Evolutionary conservation across 1,140 invertebrate genomes (phyloP).

Genomic region (Formica exsecta): DNA sequence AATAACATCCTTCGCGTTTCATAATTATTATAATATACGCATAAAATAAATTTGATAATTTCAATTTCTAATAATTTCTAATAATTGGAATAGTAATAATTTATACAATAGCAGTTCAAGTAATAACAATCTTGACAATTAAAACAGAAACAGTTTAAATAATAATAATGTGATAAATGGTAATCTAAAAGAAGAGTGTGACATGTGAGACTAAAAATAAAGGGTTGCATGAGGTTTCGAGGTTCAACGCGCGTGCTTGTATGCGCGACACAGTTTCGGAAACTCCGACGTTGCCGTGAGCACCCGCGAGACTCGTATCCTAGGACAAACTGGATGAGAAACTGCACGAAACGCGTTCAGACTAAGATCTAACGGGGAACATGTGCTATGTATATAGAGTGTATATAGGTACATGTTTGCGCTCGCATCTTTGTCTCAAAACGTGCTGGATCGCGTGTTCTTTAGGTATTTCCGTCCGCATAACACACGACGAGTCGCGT

Average conservation of each 20-base stretch:
- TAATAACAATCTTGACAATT: background rate
- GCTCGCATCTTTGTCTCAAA: conserved; percentile 19
- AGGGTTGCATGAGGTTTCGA: conserved; percentile 52
- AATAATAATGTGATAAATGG: conserved; percentile 44
- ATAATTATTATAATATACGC: background rate
- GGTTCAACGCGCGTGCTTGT: conserved; percentile 39
- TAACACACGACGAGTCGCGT: conserved; percentile 21
- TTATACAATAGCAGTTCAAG: background rate
- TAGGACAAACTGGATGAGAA: conserved; percentile 66
- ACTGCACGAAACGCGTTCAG: conserved; percentile 61
- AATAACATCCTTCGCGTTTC: background rate
- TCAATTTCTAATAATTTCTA: background rate
- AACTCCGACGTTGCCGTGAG: conserved; percentile 53
- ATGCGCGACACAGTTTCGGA: conserved; percentile 60
- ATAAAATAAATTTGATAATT: conserved; percentile 1
- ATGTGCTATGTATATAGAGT: conserved; percentile 31
- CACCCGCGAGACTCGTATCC: conserved; percentile 67
- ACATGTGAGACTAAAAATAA: conserved; percentile 32
- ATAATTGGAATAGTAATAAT: background rate
- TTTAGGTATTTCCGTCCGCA: conserved; percentile 28
- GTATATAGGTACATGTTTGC: background rate
- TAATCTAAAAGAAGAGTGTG: background rate
- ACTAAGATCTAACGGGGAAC: conserved; percentile 63
- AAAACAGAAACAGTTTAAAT: background rate
- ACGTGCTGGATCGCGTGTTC: conserved; percentile 42